Evolutionary conservation across 2,797 vertebrate genomes (phyloP), one percentile per base, ranked within the genome.

Genomic region (Macroramphosus scolopax): DNA sequence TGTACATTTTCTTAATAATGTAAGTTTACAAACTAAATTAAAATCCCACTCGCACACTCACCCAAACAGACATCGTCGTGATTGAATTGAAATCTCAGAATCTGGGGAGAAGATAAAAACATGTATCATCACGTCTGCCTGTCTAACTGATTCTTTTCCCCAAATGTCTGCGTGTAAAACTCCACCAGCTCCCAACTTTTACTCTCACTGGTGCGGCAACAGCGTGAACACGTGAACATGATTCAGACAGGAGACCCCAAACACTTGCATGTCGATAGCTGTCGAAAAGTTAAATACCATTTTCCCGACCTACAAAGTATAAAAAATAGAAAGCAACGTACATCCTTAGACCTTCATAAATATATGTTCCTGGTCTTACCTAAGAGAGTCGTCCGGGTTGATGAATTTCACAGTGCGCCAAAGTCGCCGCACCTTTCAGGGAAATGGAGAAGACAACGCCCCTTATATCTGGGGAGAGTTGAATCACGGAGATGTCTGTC

Each of bases 11-110:
- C n/a, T n/a, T n/a, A n/a, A n/a, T n/a, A n/a, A n/a, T n/a, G n/a
- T n/a, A n/a, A n/a, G n/a, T n/a, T n/a, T 15, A 8, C 5, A 17
- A 6, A 33, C 11, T n/a, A n/a, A 24, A 9, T 18, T 2, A 17
- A 11, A 2, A 16, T 13, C n/a, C 2, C 3, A 9, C 9, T 17
- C 25, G 26, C 2, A 37, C 2, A 26, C 84, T 86, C 43, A 88
- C 86, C 84, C 84, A 88, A 22, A 51, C 79, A 71, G 79, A 77
- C 86, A 87, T 88, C 0, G 5, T 65, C 18, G 17, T 14, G 14
- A 20, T 34, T 34, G 17, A 37, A 51, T 13, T 17, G 7, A 39
- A 9, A n/a, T 43, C 18, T 41, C 10, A n/a, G 33, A 31, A 37
- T n/a, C 64, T 68, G 20, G 2, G 34, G 10, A 39, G 10, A 32